Base-by-base conservation (phyloP, 2,888 invertebrate genomes). In the Caenorhabditis wallacei region DNA sequence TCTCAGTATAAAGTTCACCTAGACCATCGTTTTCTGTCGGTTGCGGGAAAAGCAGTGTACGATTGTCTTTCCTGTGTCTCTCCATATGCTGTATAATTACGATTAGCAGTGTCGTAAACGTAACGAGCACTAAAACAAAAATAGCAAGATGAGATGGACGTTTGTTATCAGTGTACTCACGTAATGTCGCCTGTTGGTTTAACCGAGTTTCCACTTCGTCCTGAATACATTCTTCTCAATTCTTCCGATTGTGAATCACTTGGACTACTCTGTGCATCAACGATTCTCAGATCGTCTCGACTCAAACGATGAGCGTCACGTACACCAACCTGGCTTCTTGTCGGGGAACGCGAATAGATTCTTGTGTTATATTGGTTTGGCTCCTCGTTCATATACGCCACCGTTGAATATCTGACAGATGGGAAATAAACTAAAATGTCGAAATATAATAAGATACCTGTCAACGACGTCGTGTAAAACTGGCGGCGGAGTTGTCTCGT, bases 401-500 rank as follows among this genome's bases (percentile, higher is more conserved):
- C 80, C 0, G 84, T 84, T 4, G 84, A 66, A 40, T 84, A 84
- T 68, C 83, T 82, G 35, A 43, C 57, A 40, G n/a, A 46, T 2
- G 20, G 11, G 37, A 35, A 40, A 1, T 51, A 54, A 30, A 5
- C 40, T 20, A 24, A 46, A 3, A 59, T 4, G 7, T 24, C 37
- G 18, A 70, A 64, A 71, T 37, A 20, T 0, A 37, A 40, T 48
- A 24, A 1, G 10, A 22, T 68, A 82, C 82, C 80, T 63, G 64
- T 84, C 84, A 24, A 63, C 71, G 26, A 79, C 61, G 66, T 79
- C 76, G 71, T 71, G 75, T 16, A 69, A 22, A n/a, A 80, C 80
- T 13, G 84, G 84, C 51, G 84, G 80, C 18, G 84, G 84, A 35
- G 84, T 84, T 20, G 56, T 70, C 66, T 84, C 84, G 84, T 84